phyloP scores from a whole-genome alignment of 2,113 vertebrate species.

The Collichthys lucidus region DNA sequence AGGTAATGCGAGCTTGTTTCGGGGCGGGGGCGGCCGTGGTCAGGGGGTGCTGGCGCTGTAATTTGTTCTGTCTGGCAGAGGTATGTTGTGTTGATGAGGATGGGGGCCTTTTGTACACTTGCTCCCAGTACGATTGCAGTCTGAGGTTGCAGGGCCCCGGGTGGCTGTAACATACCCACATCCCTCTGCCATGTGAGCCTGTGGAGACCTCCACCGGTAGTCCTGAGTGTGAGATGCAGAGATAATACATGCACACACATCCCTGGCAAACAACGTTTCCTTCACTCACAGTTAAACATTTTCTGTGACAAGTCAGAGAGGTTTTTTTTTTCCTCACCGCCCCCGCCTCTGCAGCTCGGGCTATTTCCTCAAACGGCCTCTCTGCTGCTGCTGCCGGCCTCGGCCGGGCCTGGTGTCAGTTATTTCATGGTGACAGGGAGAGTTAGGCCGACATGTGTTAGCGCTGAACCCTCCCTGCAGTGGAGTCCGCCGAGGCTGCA shows the following conservation, averaged over 20 bases:
- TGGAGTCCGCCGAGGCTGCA: constrained; percentile 26
- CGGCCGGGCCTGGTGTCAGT: constrained; percentile 55
- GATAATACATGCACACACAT: constrained; percentile 48
- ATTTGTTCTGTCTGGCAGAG: constrained; percentile 77
- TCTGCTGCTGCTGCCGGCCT: constrained; percentile 21
- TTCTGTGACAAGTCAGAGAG: constrained; percentile 46
- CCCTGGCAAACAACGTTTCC: constrained; percentile 53
- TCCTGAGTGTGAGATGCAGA: constrained; percentile 54
- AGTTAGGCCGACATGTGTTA: constrained; percentile 68
- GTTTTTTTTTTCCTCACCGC: constrained; percentile 3
- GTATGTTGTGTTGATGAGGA: constrained; percentile 67
- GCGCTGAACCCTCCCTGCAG: constrained; percentile 42
- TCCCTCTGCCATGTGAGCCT: constrained; percentile 51
- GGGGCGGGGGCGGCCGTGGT: constrained; percentile 5
- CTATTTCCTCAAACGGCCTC: constrained; percentile 45
- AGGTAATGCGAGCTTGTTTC: constrained; percentile 70
- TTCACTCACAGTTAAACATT: constrained; percentile 62
- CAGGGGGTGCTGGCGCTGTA: constrained; percentile 47
- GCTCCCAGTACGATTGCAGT: constrained; percentile 53
- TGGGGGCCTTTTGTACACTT: constrained; percentile 58
- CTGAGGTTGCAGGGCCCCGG: constrained; percentile 30
- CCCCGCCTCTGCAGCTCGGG: constrained; percentile 9
- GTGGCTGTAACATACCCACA: constrained; percentile 48
- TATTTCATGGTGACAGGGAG: constrained; percentile 62
- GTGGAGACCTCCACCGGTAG: constrained; percentile 40